Evolutionary conservation across 2,888 invertebrate species (phyloP).

Genomic region (Drosophila ustulata): DNA sequence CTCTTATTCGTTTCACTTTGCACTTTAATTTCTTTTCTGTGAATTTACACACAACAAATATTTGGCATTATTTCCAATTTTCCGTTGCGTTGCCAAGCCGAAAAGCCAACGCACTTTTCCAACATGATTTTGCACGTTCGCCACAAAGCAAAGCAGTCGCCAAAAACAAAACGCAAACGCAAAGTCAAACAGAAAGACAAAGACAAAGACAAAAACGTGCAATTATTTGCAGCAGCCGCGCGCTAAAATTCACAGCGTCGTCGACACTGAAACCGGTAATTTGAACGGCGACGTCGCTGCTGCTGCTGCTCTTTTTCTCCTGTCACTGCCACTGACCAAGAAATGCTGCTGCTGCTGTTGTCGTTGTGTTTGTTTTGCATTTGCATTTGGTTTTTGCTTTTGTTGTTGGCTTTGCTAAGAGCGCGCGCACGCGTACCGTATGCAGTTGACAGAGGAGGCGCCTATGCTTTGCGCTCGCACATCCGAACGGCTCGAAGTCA

Average conservation of each 20-base stretch:
- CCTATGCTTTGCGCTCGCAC: conserved; percentile 44
- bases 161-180: conserved; percentile 11
- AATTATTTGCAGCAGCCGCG: conserved; percentile 64
- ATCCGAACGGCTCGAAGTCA: conserved; percentile 63
- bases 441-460: conserved; percentile 16
- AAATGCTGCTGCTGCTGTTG: conserved; percentile 28
- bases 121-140: conserved; percentile 49
- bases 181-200: conserved; percentile 28
- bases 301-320: conserved; percentile 30
- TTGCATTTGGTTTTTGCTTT: conserved; percentile 42
- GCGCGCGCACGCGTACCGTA: conserved; percentile 70
- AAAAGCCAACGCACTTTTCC: conserved; percentile 77
- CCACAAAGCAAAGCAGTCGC: conserved; percentile 12
- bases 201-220: conserved; percentile 54
- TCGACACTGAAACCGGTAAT: conserved; percentile 73
- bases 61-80: conserved; percentile 23
- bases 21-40: conserved; percentile 27
- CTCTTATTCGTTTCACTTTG: conserved; percentile 31
- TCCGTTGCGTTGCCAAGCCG: conserved; percentile 23
- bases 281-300: conserved; percentile 50
- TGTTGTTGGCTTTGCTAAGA: conserved; percentile 33
- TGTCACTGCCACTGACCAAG: conserved; percentile 41
- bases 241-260: conserved; percentile 66
- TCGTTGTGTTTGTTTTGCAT: conserved; percentile 35
- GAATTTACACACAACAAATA: conserved; percentile 10